These are phyloP conservation scores for Chelon auratus DNA, from an alignment of 2,797 vertebrate genomes.

Conservation along the genomic window DNA sequence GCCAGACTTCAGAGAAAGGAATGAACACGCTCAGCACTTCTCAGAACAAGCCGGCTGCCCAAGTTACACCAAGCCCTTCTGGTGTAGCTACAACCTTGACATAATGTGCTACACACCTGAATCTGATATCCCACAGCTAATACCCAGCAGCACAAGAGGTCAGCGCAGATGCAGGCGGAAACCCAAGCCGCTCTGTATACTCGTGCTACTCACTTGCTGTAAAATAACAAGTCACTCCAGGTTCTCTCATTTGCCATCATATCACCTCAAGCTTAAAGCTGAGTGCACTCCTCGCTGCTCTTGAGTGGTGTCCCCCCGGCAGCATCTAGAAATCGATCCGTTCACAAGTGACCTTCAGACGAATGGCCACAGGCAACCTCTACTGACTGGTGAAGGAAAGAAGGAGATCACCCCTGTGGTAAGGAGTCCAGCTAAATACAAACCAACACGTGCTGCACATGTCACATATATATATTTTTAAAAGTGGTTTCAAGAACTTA, in stretches of 20 bases:
- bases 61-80: conserved; percentile 55
- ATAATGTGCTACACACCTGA: conserved; percentile 70
- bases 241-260: too few relatives aligned
- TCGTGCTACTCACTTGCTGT: conserved; percentile 38
- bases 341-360: conserved; percentile 78
- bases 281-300: conserved; percentile 37
- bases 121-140: conserved; percentile 53
- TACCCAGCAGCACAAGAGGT: conserved; percentile 47
- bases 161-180: conserved; percentile 44
- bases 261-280: conserved; percentile 32
- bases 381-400: conserved; percentile 41
- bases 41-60: conserved; percentile 58
- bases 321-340: conserved; percentile 68
- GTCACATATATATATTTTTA: background rate
- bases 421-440: conserved; percentile 4
- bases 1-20: conserved; percentile 21
- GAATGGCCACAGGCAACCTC: conserved; percentile 46
- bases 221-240: background rate
- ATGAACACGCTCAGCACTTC: conserved; percentile 57
- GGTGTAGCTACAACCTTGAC: conserved; percentile 74
- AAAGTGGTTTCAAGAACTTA: background rate
- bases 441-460: conserved; percentile 10
- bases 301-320: conserved; percentile 43
- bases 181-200: conserved; percentile 40
- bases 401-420: conserved; percentile 7